Percentiles rank a stretch among this genome's conserved stretches.
phyloP scores from a whole-genome alignment of 2,888 invertebrate species.

The Schrankia costaestrigalis region DNA sequence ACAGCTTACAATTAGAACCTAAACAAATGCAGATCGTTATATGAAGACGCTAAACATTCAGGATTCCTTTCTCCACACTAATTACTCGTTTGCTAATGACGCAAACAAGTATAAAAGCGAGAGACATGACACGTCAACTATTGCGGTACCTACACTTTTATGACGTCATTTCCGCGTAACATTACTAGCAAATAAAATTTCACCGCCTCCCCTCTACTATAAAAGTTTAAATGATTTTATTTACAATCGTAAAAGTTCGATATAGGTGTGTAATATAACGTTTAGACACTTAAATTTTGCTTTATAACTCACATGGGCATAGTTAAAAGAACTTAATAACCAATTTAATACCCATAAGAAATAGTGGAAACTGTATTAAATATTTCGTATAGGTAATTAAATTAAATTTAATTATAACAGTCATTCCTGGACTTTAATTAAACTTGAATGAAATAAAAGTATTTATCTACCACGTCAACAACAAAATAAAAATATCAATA shows the following conservation, averaged over 20 bases:
- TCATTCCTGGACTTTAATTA: too few relatives aligned
- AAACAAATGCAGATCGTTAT: conserved; percentile 5
- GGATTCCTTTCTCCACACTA: conserved; percentile 15
- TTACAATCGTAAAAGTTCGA: conserved; percentile 24
- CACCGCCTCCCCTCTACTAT: conserved; percentile 9
- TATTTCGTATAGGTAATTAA: too few relatives aligned
- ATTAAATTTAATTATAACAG: too few relatives aligned
- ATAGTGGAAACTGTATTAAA: too few relatives aligned
- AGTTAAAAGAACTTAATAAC: not conserved
- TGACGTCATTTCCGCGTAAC: conserved; percentile 8
- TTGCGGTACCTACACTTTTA: conserved; percentile 9
- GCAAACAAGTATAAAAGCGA: conserved; percentile 6
- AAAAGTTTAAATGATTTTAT: conserved; percentile 24
- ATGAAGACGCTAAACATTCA: conserved; percentile 10
- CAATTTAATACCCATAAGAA: too few relatives aligned
- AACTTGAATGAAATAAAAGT: too few relatives aligned
- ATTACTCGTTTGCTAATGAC: conserved; percentile 23
- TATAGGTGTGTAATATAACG: conserved; percentile 11
- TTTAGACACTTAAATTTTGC: too few relatives aligned
- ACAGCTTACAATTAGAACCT: too few relatives aligned
- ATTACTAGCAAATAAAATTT: conserved; percentile 13
- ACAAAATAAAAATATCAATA: too few relatives aligned
- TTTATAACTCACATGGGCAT: too few relatives aligned
- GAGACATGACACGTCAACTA: conserved; percentile 4
- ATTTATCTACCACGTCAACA: too few relatives aligned